Evolutionary conservation across 1,140 invertebrate species (phyloP).

Genomic region (Andrena cerasifolii): DNA sequence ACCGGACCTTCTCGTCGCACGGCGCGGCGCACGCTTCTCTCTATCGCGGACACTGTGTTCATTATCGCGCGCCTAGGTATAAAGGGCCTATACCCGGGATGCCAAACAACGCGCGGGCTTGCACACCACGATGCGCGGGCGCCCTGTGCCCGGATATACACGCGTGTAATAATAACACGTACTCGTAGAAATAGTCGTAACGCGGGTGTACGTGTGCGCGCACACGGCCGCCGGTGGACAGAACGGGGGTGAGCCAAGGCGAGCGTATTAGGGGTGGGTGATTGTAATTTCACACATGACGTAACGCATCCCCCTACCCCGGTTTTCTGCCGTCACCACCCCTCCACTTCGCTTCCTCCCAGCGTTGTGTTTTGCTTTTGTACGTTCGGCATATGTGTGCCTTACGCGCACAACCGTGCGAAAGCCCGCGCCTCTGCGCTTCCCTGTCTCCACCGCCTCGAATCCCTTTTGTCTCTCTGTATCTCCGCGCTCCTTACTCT

Average conservation of each 20-base stretch:
- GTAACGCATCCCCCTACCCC: constrained; percentile 55
- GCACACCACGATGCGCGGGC: too few species aligned
- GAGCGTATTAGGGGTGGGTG: constrained; percentile 70
- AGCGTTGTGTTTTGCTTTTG: constrained; percentile 48
- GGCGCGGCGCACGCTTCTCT: constrained; percentile 22
- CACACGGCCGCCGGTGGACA: neutral
- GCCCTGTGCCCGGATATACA: too few species aligned
- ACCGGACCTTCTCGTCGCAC: constrained; percentile 27
- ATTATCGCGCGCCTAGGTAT: constrained; percentile 27
- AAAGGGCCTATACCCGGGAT: constrained; percentile 20
- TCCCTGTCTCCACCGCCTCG: neutral
- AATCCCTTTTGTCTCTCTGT: neutral
- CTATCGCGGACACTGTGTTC: constrained; percentile 24
- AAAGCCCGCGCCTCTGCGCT: constrained; percentile 20
- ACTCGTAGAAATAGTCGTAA: constrained; percentile 43
- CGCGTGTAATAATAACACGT: constrained; percentile 23
- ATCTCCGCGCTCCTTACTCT: constrained; percentile 9
- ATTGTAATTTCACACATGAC: constrained; percentile 78
- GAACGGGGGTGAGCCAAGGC: constrained; percentile 53
- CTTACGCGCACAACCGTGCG: constrained; percentile 1
- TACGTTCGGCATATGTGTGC: constrained; percentile 36
- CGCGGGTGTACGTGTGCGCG: neutral
- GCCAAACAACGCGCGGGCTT: neutral
- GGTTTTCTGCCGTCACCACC: constrained; percentile 36
- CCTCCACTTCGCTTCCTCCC: constrained; percentile 38